Conservation (phyloP, 2,797 vertebrate genomes). For the Pygocentrus nattereri region DNA sequence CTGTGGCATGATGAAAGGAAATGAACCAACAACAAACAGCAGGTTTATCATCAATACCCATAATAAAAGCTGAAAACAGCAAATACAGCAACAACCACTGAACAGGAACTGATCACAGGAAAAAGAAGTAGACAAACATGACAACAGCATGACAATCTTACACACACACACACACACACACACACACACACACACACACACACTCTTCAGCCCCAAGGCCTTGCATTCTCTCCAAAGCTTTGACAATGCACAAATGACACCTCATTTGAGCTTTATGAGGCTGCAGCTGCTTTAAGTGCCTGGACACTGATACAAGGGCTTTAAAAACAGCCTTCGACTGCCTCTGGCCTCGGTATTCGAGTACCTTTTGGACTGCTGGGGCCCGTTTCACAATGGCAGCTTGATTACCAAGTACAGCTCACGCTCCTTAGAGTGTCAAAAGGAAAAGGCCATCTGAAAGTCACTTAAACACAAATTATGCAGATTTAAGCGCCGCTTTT, state of each 20-base stretch:
- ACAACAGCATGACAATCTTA: not conserved
- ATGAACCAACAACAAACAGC: not conserved
- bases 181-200: too few relatives aligned
- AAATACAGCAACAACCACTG: not conserved
- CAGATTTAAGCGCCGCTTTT: conserved; percentile 78
- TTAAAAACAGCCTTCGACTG: conserved; percentile 46
- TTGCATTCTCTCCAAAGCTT: conserved; percentile 33
- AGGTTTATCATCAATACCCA: not conserved
- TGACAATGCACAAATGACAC: conserved; percentile 42
- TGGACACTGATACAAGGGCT: conserved; percentile 51
- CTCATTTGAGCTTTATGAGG: conserved; percentile 49
- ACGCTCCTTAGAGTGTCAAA: conserved; percentile 74
- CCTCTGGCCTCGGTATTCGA: conserved; percentile 36
- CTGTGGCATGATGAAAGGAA: not conserved
- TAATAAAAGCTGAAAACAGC: not conserved
- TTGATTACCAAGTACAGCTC: conserved; percentile 78
- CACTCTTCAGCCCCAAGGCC: conserved; percentile 31
- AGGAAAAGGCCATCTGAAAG: conserved; percentile 78
- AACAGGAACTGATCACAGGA: not conserved
- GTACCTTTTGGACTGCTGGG: conserved; percentile 53
- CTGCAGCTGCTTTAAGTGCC: conserved; percentile 51
- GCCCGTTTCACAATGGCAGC: conserved; percentile 63
- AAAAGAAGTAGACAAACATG: not conserved
- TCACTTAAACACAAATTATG: conserved; percentile 82
- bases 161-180: too few relatives aligned